Percentiles rank a stretch among this genome's conserved stretches.
These are phyloP conservation scores for Patiria miniata DNA, from an alignment of 35 echinoderm and acorn worm genomes.

Conservation along the genomic window DNA sequence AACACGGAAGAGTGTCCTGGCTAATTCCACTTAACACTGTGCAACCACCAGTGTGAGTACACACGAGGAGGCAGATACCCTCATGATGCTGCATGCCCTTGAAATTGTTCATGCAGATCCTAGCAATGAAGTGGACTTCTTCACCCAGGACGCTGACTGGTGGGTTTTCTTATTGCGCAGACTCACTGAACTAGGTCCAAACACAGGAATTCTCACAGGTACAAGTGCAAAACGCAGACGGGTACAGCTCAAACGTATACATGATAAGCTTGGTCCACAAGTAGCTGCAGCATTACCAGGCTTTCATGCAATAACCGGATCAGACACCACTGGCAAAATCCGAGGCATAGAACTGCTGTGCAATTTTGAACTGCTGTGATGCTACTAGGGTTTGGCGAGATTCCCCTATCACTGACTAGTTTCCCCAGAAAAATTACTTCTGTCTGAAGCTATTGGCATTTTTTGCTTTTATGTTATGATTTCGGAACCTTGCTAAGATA, in stretches of 20 bases:
- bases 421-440: slow-evolving; percentile 56
- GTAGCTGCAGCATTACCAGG: neutral
- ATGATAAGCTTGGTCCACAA: neutral
- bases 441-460: too few species aligned
- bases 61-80: slow-evolving; percentile 37
- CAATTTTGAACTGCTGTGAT: too few species aligned
- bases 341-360: too few species aligned
- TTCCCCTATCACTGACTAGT: too few species aligned
- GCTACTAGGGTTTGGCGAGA: too few species aligned
- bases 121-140: neutral
- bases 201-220: slow-evolving; percentile 24
- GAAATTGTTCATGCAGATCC: neutral
- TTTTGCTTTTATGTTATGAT: too few species aligned
- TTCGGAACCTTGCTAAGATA: too few species aligned
- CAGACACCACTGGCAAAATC: neutral
- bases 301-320: neutral
- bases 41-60: neutral
- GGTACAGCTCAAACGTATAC: neutral
- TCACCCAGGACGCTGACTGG: slow-evolving; percentile 3
- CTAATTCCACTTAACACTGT: neutral
- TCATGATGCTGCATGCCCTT: neutral
- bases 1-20: neutral
- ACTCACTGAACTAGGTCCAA: neutral
- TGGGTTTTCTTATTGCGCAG: neutral
- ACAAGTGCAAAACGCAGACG: slow-evolving; percentile 11